A percentile compares a stretch with the other conserved stretches of the same genome.
Evolutionary conservation across 2,113 vertebrate genomes (phyloP).

Genomic region (Peromyscus leucopus): DNA sequence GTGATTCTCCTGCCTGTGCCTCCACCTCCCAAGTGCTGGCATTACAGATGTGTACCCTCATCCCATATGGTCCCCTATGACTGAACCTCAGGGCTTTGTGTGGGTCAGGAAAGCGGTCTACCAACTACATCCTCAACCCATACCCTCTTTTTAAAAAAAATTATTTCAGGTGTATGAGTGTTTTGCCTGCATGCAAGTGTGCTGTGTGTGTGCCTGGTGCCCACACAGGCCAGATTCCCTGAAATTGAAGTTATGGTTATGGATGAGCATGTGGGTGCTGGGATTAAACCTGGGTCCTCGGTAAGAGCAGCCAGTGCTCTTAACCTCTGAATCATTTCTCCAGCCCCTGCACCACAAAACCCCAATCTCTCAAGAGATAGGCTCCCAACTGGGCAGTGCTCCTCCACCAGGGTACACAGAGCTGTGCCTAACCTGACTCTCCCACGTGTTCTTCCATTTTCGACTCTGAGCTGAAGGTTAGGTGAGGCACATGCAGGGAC

Average conservation of each 20-base stretch:
- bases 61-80: not conserved
- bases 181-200: not conserved
- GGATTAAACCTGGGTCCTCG: not conserved
- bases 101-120: not conserved
- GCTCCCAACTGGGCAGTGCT: not conserved
- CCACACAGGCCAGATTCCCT: not conserved
- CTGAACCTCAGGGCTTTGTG: not conserved
- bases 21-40: not conserved
- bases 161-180: not conserved
- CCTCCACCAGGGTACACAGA: not conserved
- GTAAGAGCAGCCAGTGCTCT: not conserved
- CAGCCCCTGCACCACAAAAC: not conserved
- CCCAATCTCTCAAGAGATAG: not conserved
- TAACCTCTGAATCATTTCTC: not conserved
- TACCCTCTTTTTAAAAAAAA: not conserved
- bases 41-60: no score
- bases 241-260: not conserved
- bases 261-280: not conserved
- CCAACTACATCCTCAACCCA: no score
- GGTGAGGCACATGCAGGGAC: not conserved
- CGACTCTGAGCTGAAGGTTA: not conserved
- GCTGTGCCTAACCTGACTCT: not conserved
- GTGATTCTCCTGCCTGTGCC: not conserved
- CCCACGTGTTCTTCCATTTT: not conserved
- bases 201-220: not conserved